Evolutionary conservation across 2,113 vertebrate species (phyloP).

Genomic region (Papio anubis): DNA sequence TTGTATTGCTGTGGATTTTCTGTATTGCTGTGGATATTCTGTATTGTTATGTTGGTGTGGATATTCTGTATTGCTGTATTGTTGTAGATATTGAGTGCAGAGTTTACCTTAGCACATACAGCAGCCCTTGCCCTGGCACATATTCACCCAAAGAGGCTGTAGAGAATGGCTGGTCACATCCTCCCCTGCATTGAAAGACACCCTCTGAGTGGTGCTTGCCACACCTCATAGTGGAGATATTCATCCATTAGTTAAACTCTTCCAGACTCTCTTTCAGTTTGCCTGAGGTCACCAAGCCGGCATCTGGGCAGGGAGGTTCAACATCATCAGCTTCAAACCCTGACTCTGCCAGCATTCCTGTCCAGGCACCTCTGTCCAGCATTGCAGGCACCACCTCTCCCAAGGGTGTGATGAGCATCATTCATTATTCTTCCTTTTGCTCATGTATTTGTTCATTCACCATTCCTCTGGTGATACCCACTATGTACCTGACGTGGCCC

Average conservation of each 20-base stretch:
- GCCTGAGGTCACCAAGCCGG: no score
- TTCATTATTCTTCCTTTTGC: not conserved
- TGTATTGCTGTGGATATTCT: not conserved
- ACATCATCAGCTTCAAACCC: no score
- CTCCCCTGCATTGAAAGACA: not conserved
- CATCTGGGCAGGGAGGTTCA: fast-evolving
- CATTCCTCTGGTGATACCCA: not conserved
- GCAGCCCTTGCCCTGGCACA: fast-evolving
- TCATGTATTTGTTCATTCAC: fast-evolving
- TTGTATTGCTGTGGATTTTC: not conserved
- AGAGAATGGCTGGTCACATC: fast-evolving
- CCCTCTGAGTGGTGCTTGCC: not conserved
- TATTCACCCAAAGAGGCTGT: fast-evolving
- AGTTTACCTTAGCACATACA: not conserved
- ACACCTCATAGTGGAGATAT: not conserved
- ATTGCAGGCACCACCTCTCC: fast-evolving
- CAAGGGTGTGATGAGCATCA: fast-evolving
- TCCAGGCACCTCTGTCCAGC: fast-evolving
- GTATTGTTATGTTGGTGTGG: not conserved
- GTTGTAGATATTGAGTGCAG: not conserved
- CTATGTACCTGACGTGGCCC: fast-evolving
- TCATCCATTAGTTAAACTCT: not conserved
- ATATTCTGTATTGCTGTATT: not conserved
- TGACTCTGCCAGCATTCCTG: fast-evolving
- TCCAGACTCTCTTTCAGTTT: not conserved